Base-by-base conservation (phyloP, 2,888 invertebrate genomes). In the Dione vanillae region DNA sequence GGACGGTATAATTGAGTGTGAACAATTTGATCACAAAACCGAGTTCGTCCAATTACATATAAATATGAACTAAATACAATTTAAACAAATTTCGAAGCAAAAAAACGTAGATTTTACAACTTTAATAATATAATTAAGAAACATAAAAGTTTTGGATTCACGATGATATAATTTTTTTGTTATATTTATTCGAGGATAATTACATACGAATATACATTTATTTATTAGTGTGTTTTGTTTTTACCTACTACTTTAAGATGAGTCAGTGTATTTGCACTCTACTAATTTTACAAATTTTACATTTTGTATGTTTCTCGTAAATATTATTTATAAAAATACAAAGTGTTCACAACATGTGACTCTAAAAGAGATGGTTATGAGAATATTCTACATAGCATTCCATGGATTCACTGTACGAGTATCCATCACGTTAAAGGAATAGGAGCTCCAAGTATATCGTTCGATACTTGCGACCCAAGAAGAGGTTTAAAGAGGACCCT, bases 11-110 rank as follows among this genome's bases (percentile, higher is more conserved):
- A 70, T 58, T 52, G 41, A 66, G 62, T 72, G 70, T 72, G 69
- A 71, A 70, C 35, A 59, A 59, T 45, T 69, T 61, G 62, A 51
- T 65, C 54, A 67, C 67, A 61, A 47, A 52, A 74, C 67, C 64
- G 65, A 70, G 67, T 65, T 62, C 65, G 35, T 51, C 70, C 65
- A 69, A 65, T 70, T 58, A 69, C 54, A 67, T 70, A 67, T 73
- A 65, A 51, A 74, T 72, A 43, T 67, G 62, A 47, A 70, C 61
- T 70, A 67, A 70, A 66, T 61, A 70, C 45, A 14, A 61, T 69
- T 69, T 66, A 51, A 64, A 64, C 54, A 14, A 62, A 45, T 62
- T 54, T 62, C 52, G 2, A 37, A 47, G 54, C 45, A 61, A 35
- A 68, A 54, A 14, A 12, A 40, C 27, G 16, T 40, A 6, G 37